These are phyloP conservation scores for Oppia nitens DNA, from an alignment of 1,140 invertebrate species.

Conservation along the genomic window DNA sequence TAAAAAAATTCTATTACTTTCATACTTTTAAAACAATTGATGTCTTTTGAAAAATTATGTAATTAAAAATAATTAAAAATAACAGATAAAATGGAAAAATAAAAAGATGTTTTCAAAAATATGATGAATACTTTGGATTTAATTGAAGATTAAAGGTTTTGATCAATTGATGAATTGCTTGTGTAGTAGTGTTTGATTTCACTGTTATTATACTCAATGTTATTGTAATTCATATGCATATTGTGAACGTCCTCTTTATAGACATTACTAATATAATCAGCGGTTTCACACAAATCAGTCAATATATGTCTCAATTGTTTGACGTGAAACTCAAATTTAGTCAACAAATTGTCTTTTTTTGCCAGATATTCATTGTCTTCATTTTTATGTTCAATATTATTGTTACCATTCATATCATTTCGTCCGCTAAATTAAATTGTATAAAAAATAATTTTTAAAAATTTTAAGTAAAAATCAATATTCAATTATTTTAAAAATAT, in stretches of 20 bases:
- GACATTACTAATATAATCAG: not conserved
- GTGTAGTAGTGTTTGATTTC: not conserved
- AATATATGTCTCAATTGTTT: not conserved
- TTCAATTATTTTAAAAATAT: no score
- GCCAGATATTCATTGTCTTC: not conserved
- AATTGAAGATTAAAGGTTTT: no score
- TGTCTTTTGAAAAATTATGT: no score
- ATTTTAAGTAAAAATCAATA: no score
- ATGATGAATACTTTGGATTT: no score
- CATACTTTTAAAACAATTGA: no score
- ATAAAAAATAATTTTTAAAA: no score
- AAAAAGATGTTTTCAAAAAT: no score
- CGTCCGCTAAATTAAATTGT: no score
- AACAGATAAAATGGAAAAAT: no score
- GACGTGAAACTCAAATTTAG: not conserved
- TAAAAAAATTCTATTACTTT: no score
- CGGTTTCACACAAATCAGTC: not conserved
- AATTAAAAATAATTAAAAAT: no score
- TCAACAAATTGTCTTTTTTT: not conserved
- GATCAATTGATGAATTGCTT: not conserved
- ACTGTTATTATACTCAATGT: not conserved
- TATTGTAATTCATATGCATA: not conserved
- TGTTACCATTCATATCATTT: not conserved
- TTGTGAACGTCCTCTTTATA: not conserved
- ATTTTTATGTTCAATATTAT: not conserved